phyloP scores from a whole-genome alignment of 2,888 invertebrate genomes.

The Hartigia nigra region DNA sequence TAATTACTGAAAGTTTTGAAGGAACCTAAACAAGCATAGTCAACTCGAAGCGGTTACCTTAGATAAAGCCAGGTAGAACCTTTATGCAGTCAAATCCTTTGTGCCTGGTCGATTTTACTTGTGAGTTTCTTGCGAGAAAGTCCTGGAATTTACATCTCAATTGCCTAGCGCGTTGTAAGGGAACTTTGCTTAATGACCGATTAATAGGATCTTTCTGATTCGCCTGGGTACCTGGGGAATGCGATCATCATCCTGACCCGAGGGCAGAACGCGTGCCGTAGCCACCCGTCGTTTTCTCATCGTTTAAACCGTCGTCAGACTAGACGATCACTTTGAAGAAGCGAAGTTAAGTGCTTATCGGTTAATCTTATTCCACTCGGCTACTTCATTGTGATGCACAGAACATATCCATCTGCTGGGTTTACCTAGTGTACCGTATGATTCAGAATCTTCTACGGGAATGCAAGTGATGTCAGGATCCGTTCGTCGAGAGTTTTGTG shows the following conservation, averaged over 20 bases:
- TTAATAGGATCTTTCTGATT: not conserved
- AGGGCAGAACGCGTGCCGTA: not conserved
- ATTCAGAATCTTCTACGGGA: not conserved
- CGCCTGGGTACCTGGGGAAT: not conserved
- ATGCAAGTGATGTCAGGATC: not conserved
- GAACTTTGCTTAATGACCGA: not conserved
- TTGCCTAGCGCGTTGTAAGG: not conserved
- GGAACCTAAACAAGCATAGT: not conserved
- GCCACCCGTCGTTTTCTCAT: not conserved
- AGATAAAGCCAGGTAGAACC: not conserved
- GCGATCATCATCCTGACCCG: not conserved
- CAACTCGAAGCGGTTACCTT: not conserved
- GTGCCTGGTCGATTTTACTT: not conserved
- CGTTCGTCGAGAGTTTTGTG: not conserved
- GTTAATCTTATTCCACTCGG: not conserved
- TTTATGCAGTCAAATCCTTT: not conserved
- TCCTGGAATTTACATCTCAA: not conserved
- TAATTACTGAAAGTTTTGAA: not conserved
- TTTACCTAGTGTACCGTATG: not conserved
- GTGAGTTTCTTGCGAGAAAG: not conserved
- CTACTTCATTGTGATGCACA: not conserved
- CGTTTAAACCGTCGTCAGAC: not conserved
- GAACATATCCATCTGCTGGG: not conserved
- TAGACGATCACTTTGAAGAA: not conserved
- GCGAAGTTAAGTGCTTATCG: not conserved